phyloP scores from a whole-genome alignment of 2,113 vertebrate genomes.

The Chaetops frenatus region DNA sequence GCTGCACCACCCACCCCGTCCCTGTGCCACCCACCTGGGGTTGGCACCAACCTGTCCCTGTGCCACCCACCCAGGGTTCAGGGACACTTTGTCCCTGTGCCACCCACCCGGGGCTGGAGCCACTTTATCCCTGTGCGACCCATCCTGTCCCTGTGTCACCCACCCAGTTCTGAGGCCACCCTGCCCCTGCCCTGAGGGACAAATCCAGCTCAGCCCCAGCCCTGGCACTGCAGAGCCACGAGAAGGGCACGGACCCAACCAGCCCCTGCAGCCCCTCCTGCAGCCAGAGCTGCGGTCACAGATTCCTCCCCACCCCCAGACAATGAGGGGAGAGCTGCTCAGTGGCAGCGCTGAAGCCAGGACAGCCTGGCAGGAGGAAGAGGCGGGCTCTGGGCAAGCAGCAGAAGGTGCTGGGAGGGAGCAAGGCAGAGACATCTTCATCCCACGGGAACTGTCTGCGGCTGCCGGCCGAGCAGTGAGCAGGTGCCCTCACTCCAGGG shows the following conservation, averaged over 20 bases:
- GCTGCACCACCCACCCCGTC: background rate
- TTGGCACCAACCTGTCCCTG: no score
- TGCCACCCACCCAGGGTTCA: no score
- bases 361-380: background rate
- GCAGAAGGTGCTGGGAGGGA: constrained; percentile 35
- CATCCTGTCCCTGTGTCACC: no score
- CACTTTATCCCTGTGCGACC: no score
- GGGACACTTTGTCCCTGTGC: no score
- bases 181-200: no score
- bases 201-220: background rate
- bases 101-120: no score
- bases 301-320: rapidly evolving
- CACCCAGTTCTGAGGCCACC: no score
- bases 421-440: constrained; percentile 45
- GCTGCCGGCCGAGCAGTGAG: background rate
- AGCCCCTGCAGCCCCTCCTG: rapidly evolving
- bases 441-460: background rate
- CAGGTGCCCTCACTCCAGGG: background rate
- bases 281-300: background rate
- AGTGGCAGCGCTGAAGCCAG: rapidly evolving
- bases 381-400: background rate
- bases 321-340: background rate
- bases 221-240: rapidly evolving
- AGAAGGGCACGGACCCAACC: background rate
- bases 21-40: no score